These are phyloP conservation scores for Stramonita haemastoma DNA, from an alignment of 2,888 invertebrate species.

Conservation along the genomic window DNA sequence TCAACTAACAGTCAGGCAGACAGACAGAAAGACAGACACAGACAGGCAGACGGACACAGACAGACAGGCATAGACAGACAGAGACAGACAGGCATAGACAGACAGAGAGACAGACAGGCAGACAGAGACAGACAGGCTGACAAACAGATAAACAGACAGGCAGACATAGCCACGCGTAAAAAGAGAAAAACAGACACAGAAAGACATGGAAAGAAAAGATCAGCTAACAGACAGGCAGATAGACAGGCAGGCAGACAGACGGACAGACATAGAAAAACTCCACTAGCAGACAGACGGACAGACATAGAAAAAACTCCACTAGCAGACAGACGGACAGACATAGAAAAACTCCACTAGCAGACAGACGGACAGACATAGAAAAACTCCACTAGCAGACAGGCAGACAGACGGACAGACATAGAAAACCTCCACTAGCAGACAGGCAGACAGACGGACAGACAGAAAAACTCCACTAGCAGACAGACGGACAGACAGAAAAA, in stretches of 20 bases:
- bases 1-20: background rate
- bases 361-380: background rate
- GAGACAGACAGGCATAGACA: no score
- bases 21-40: background rate
- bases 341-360: no score
- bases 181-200: background rate
- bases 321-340: background rate
- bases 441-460: background rate
- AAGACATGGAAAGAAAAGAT: background rate
- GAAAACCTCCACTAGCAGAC: background rate
- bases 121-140: background rate
- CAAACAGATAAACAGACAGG: background rate
- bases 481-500: background rate
- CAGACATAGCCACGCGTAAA: no score
- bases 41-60: background rate
- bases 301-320: background rate
- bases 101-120: background rate
- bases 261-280: background rate
- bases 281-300: background rate
- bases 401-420: background rate
- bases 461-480: no score
- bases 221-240: background rate
- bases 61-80: no score
- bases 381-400: background rate
- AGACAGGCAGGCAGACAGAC: background rate